Conservation (phyloP, 2,113 vertebrate species). For the Trogon melanurus region DNA sequence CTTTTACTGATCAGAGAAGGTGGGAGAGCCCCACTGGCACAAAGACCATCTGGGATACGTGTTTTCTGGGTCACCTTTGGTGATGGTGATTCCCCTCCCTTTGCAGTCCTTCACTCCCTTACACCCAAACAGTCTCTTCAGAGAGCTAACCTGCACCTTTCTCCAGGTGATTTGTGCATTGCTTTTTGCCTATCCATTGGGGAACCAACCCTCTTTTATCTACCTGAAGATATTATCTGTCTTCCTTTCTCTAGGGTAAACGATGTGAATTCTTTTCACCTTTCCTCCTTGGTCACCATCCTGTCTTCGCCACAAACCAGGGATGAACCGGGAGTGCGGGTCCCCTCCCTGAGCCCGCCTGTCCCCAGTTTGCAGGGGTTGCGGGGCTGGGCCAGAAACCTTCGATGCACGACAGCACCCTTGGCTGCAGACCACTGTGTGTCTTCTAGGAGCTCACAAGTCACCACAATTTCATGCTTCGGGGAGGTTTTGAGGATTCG, state of each 20-base stretch:
- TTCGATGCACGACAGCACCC: neutral
- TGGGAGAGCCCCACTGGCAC: neutral
- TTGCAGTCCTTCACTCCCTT: neutral
- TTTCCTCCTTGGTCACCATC: neutral
- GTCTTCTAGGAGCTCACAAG: neutral
- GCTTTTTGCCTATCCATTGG: neutral
- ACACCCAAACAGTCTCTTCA: neutral
- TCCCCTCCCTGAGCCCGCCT: neutral
- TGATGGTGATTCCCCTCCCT: neutral
- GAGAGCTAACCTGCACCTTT: neutral
- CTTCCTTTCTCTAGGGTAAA: neutral
- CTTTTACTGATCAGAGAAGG: neutral
- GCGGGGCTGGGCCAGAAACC: neutral
- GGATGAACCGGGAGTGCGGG: neutral
- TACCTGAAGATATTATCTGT: neutral
- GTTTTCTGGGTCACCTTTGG: neutral
- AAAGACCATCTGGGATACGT: fast-evolving
- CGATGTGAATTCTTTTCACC: neutral
- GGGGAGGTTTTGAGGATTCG: neutral
- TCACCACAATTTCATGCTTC: neutral
- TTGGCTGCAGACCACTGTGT: neutral
- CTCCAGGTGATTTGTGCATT: neutral
- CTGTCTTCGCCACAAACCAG: neutral
- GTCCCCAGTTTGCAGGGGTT: neutral
- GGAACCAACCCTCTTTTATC: neutral